Conservation (phyloP, 2,888 invertebrate species). For the Nasonovia ribisnigri region DNA sequence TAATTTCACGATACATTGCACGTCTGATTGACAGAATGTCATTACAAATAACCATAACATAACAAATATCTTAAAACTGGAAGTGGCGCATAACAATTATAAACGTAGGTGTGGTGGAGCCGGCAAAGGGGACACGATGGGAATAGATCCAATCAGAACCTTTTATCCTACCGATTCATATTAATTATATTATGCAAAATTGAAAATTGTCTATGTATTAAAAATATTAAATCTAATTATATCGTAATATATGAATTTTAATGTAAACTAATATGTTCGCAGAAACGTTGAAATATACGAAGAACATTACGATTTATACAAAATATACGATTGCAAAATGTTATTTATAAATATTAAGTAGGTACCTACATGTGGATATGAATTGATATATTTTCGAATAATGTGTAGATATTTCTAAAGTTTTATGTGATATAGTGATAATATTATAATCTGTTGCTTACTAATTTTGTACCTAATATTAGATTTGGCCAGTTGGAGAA, state of each 20-base stretch:
- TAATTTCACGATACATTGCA: conserved; percentile 19
- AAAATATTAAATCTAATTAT: neutral
- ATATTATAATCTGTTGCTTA: no score
- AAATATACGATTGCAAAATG: no score
- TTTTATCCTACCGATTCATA: neutral
- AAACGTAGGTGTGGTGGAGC: neutral
- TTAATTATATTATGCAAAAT: neutral
- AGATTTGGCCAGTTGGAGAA: no score
- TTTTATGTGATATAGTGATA: no score
- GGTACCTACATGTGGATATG: no score
- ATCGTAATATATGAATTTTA: neutral
- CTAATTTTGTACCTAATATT: no score
- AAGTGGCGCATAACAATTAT: neutral
- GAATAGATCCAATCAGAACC: neutral
- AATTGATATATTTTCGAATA: no score
- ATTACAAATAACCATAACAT: neutral
- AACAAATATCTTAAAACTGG: neutral
- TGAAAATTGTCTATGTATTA: neutral
- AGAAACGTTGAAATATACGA: neutral
- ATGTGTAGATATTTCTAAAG: no score
- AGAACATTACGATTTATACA: no score
- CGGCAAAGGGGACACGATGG: neutral
- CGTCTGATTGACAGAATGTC: conserved; percentile 10
- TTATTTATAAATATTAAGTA: no score
- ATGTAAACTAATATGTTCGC: neutral